A percentile compares a stretch with the other conserved stretches of the same genome.
Evolutionary conservation across 2,888 invertebrate species (phyloP).

Genomic region (Cephus rjabovi): DNA sequence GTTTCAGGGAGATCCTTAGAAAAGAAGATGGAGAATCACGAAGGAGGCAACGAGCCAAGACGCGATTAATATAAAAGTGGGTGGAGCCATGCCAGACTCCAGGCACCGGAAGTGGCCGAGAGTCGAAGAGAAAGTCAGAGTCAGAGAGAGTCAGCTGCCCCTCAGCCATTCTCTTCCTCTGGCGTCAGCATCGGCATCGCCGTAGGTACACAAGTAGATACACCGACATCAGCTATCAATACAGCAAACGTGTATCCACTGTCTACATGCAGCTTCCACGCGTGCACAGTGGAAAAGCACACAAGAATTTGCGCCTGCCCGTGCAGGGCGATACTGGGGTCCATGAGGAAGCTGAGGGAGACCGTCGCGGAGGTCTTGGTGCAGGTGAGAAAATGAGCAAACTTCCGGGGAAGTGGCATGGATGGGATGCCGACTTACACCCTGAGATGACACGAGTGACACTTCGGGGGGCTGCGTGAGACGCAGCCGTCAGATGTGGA

Average conservation of each 20-base stretch:
- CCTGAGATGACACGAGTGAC: too few relatives aligned
- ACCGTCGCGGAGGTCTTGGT: slow-evolving; percentile 12
- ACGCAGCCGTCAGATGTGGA: too few relatives aligned
- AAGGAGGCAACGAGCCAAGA: slow-evolving; percentile 58
- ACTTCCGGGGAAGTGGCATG: not conserved
- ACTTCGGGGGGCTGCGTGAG: too few relatives aligned
- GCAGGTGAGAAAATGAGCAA: slow-evolving; percentile 42
- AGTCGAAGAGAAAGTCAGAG: slow-evolving; percentile 25
- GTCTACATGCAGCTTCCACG: too few relatives aligned
- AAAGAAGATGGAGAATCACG: slow-evolving; percentile 55
- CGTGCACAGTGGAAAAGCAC: too few relatives aligned
- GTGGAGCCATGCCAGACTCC: slow-evolving; percentile 58
- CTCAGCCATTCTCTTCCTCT: too few relatives aligned
- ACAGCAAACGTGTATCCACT: too few relatives aligned
- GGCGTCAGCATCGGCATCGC: too few relatives aligned
- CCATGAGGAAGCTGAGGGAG: slow-evolving; percentile 12
- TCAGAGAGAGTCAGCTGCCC: not conserved
- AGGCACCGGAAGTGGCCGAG: slow-evolving; percentile 59
- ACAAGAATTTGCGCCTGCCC: too few relatives aligned
- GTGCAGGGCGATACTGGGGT: not conserved
- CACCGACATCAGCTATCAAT: too few relatives aligned
- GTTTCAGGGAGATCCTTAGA: slow-evolving; percentile 46
- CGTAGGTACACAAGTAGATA: too few relatives aligned
- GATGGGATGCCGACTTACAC: not conserved
- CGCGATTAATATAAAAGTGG: slow-evolving; percentile 67